Base-by-base conservation (phyloP, 1,140 invertebrate species). In the Helicorthomorpha holstii region DNA sequence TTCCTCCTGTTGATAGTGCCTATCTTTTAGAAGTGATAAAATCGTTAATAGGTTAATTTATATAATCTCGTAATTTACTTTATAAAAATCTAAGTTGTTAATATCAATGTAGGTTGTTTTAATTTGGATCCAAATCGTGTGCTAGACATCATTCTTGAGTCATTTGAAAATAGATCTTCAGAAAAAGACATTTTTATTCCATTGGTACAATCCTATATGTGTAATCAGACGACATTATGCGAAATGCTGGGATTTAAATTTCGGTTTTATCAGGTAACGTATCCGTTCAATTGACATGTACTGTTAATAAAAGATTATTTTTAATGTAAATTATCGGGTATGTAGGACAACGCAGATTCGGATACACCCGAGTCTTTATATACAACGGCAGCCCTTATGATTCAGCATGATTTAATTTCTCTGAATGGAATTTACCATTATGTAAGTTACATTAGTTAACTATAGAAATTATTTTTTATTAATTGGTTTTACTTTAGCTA, bases 91-190 rank as follows among this genome's bases (percentile, higher is more conserved):
- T 16, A 19, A n/a, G n/a, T n/a, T n/a, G n/a, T n/a, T n/a, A n/a
- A n/a, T n/a, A n/a, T n/a, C n/a, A n/a, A n/a, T n/a, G n/a, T 66
- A 93, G 93, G 95, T 62, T 96, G 91, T 68, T 98, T 98, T 64
- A 96, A 98, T 73, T 76, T 99, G 60, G 95, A 99, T 72, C 96
- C 96, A 21, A 98, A 98, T 67, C 75, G 96, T 62, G 93, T 98
- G 0, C 69, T 98, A 53, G 95, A 98, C 65, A 82, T 98, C 50
- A 84, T 98, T 54, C 71, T 99, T 52, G 94, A 98, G 70, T 86
- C 88, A 14, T 97, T 98, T 75, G 94, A 98, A 68, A 84, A 82
- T 57, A 79, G 85, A 52, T 81, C 83, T 4, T 64, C 76, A 43
- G 57, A 63, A 27, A 55, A 64, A 49, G 53, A 67, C 14, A 73